Conservation (phyloP, 1,140 invertebrate genomes). For the Camponotus vicinus region DNA sequence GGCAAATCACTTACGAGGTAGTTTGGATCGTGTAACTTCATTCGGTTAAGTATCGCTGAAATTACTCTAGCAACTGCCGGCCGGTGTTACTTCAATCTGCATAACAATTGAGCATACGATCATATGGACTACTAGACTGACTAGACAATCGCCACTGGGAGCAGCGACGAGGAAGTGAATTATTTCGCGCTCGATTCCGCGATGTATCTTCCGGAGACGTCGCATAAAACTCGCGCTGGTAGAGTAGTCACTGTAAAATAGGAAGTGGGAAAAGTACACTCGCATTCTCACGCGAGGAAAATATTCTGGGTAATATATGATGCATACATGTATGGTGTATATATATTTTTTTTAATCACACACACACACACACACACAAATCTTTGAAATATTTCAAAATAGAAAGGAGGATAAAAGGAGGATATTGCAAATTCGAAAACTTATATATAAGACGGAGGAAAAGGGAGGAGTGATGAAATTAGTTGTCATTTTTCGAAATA, state of each 20-base stretch:
- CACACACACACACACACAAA: background rate
- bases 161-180: conserved; percentile 55
- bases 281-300: background rate
- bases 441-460: background rate
- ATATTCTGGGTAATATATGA: background rate
- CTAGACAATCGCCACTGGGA: conserved; percentile 2
- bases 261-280: too few species aligned
- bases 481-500: too few species aligned
- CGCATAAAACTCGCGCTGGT: conserved; percentile 63
- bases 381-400: background rate
- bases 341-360: too few species aligned
- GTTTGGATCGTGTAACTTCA: conserved; percentile 59
- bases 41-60: conserved; percentile 66
- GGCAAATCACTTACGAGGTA: conserved; percentile 63
- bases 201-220: conserved; percentile 17
- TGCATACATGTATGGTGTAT: background rate
- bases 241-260: conserved; percentile 9
- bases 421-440: background rate
- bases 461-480: too few species aligned
- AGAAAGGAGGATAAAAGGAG: too few species aligned
- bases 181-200: conserved; percentile 65
- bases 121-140: background rate
- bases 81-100: conserved; percentile 75
- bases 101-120: conserved; percentile 70
- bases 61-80: conserved; percentile 60